Conservation (phyloP, 2,113 vertebrate genomes). For the Odobenus rosmarus region DNA sequence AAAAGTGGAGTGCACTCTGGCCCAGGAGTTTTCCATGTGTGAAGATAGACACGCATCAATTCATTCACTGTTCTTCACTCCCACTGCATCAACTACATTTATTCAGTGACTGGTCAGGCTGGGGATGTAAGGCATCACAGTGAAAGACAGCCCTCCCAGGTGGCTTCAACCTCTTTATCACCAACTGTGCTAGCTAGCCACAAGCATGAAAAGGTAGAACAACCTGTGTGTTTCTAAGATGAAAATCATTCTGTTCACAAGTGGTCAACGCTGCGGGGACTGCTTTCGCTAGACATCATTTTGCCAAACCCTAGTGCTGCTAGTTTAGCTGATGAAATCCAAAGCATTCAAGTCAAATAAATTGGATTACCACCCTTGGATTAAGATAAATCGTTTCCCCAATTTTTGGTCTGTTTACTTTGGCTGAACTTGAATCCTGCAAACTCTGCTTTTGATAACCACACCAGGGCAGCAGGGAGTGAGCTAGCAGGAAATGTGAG, state of each 20-base stretch:
- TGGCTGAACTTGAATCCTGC: conserved; percentile 75
- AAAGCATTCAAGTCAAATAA: conserved; percentile 77
- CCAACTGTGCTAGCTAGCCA: neutral
- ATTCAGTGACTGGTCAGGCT: neutral
- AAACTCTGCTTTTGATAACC: conserved; percentile 77
- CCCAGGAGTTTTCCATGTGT: neutral
- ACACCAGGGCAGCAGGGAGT: conserved; percentile 25
- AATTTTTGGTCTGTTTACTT: conserved; percentile 80
- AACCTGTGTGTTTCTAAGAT: conserved; percentile 54
- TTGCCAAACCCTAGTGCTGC: conserved; percentile 62
- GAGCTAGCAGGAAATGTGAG: conserved; percentile 47
- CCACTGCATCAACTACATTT: neutral
- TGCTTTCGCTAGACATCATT: conserved; percentile 32
- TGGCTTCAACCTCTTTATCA: neutral
- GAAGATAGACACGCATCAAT: neutral
- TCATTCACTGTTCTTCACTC: neutral
- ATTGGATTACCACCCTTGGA: conserved; percentile 84
- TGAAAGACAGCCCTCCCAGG: neutral
- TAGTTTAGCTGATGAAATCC: conserved; percentile 75
- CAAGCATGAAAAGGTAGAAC: conserved; percentile 34
- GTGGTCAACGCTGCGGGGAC: conserved; percentile 30
- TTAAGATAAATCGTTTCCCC: conserved; percentile 83
- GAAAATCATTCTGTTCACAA: conserved; percentile 59
- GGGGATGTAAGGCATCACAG: neutral
- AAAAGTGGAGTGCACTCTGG: neutral